These are phyloP conservation scores for Ophion ellenae DNA, from an alignment of 2,888 invertebrate species.

Conservation along the genomic window DNA sequence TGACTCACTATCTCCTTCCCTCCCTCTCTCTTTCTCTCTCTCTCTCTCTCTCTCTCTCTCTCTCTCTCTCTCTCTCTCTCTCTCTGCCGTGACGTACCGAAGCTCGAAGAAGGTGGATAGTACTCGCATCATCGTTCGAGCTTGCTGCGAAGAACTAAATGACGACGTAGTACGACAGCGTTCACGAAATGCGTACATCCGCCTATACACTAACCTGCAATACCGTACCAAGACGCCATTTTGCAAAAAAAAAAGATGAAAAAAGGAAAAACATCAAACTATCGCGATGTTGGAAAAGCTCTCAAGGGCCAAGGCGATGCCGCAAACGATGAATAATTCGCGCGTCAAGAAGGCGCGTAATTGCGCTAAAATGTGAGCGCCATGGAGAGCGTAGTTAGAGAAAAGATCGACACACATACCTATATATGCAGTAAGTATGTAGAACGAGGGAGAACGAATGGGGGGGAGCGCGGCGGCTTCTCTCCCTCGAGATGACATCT, in stretches of 20 bases:
- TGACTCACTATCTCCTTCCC: slow-evolving; percentile 32
- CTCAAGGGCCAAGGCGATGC: not conserved
- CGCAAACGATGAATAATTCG: not conserved
- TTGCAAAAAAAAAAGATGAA: not conserved
- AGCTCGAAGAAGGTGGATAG: slow-evolving; percentile 31
- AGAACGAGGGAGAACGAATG: slow-evolving; percentile 46
- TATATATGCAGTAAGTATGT: slow-evolving; percentile 53
- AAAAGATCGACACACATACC: slow-evolving; percentile 56
- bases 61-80: slow-evolving; percentile 32
- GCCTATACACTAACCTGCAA: not conserved
- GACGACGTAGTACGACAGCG: slow-evolving; percentile 36
- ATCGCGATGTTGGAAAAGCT: not conserved
- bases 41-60: slow-evolving; percentile 11
- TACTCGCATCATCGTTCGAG: slow-evolving; percentile 25
- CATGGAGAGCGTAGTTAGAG: not conserved
- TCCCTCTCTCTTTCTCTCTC: slow-evolving; percentile 34
- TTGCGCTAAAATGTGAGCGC: not conserved
- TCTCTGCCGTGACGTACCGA: slow-evolving; percentile 12
- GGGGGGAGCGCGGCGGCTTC: slow-evolving; percentile 42
- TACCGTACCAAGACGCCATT: not conserved
- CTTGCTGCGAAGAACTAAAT: slow-evolving; percentile 16
- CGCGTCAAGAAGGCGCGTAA: not conserved
- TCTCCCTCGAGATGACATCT: slow-evolving; percentile 81
- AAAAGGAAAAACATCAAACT: not conserved
- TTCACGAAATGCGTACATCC: slow-evolving; percentile 1